Conservation (phyloP, 2,113 vertebrate genomes). For the Calidris pygmaea region DNA sequence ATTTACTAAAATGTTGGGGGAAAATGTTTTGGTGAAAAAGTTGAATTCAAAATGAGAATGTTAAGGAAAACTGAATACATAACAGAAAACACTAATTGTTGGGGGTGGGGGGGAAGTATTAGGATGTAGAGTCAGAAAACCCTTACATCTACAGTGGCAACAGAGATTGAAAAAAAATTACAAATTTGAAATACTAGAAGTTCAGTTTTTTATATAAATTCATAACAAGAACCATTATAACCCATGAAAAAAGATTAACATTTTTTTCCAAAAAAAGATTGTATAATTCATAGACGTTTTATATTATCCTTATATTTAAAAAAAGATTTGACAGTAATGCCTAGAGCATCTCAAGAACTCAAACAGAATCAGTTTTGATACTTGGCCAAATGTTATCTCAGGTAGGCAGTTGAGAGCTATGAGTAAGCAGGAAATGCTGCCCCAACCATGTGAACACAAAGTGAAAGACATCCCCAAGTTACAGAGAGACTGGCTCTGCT, state of each 20-base stretch:
- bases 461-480: background rate
- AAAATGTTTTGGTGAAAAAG: background rate
- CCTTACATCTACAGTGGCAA: accelerated
- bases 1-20: background rate
- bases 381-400: background rate
- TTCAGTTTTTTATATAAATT: background rate
- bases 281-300: background rate
- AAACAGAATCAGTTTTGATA: background rate
- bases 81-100: background rate
- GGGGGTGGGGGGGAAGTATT: accelerated
- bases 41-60: background rate
- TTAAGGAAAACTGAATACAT: background rate
- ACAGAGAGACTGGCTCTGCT: background rate
- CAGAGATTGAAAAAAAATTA: background rate
- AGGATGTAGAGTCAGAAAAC: background rate
- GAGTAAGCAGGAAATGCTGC: background rate
- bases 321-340: background rate
- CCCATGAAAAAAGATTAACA: background rate
- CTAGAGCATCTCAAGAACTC: background rate
- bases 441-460: background rate
- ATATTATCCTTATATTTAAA: background rate
- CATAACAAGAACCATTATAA: background rate
- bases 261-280: background rate
- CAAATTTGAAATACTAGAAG: background rate
- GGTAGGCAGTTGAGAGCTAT: background rate